phyloP scores from a whole-genome alignment of 2,888 invertebrate genomes.

The Philopedon plagiatum region DNA sequence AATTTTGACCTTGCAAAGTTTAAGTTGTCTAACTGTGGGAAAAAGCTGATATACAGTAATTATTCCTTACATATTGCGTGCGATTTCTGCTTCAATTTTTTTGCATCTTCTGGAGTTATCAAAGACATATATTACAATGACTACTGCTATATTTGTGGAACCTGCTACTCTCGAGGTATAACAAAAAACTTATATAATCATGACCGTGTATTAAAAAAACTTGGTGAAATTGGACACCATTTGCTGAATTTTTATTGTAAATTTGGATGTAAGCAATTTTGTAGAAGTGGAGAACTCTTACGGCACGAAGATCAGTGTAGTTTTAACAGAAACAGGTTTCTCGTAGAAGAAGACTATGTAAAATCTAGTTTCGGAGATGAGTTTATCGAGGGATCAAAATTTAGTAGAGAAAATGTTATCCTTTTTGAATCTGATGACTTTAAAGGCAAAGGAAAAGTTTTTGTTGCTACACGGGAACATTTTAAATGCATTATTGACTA shows the following conservation, averaged over 20 bases:
- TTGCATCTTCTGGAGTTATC: conserved; percentile 3
- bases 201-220: not conserved
- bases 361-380: conserved; percentile 3
- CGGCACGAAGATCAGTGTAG: conserved; percentile 11
- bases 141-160: not conserved
- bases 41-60: not conserved
- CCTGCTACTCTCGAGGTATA: not conserved
- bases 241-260: conserved; percentile 27
- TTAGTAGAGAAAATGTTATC: conserved; percentile 13
- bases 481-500: conserved; percentile 16
- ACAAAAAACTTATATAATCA: conserved; percentile 1
- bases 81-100: conserved; percentile 11
- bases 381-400: not conserved
- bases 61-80: conserved; percentile 14
- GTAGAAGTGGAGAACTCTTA: conserved; percentile 16
- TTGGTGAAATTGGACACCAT: not conserved
- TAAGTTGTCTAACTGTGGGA: conserved; percentile 12
- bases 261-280: conserved; percentile 15
- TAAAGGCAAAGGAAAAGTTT: conserved; percentile 4
- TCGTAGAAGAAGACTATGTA: conserved; percentile 9
- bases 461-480: conserved; percentile 17
- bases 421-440: not conserved
- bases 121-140: conserved; percentile 6
- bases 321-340: not conserved
- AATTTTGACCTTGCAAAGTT: not conserved